A percentile compares a stretch with the other conserved stretches of the same genome.
Conservation (phyloP, 2,797 vertebrate genomes). For the Arnoldichthys spilopterus region DNA sequence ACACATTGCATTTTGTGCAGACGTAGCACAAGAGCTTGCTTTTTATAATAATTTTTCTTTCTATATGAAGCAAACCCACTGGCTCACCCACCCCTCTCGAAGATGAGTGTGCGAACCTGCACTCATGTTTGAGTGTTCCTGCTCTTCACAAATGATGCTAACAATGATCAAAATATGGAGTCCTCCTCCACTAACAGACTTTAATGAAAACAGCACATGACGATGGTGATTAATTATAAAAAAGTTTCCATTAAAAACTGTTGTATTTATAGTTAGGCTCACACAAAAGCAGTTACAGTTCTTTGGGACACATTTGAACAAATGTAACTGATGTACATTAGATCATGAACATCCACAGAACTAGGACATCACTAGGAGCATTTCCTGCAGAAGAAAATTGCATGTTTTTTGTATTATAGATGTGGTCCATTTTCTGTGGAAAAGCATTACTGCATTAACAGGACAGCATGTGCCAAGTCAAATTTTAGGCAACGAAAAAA, state of each 20-base stretch:
- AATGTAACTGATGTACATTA: background rate
- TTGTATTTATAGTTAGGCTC: background rate
- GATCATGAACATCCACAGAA: slow-evolving; percentile 3
- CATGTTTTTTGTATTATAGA: too few species aligned
- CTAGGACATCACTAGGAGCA: background rate
- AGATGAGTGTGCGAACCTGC: slow-evolving; percentile 26
- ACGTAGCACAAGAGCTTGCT: slow-evolving; percentile 7
- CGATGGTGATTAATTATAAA: background rate
- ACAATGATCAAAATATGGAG: slow-evolving; percentile 28
- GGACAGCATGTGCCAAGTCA: background rate
- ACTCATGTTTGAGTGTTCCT: slow-evolving; percentile 41
- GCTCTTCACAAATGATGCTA: slow-evolving; percentile 30
- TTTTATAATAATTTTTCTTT: slow-evolving; percentile 32
- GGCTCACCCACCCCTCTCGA: slow-evolving; percentile 33
- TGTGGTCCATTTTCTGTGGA: background rate
- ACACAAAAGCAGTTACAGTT: background rate
- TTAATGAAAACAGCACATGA: background rate
- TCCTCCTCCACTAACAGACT: slow-evolving; percentile 11
- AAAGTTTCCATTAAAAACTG: background rate
- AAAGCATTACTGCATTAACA: background rate
- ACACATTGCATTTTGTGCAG: background rate
- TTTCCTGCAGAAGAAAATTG: background rate
- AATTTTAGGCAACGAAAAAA: background rate
- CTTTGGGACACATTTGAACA: background rate
- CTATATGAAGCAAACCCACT: slow-evolving; percentile 22